Conservation (phyloP, 2,797 vertebrate species). For the Yasuhikotakia modesta region DNA sequence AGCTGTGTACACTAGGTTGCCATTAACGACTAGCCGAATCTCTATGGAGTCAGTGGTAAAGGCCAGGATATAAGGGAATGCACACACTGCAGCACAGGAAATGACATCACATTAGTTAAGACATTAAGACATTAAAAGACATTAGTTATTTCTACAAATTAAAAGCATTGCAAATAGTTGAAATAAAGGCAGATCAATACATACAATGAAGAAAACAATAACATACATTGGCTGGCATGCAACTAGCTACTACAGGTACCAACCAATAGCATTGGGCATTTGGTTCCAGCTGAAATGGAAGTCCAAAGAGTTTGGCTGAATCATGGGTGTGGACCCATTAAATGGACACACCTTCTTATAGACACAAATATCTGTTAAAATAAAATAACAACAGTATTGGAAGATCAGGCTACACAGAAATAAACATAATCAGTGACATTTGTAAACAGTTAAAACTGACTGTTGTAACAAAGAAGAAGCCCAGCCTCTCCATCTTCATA, state of each 20-base stretch:
- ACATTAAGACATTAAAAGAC: no score
- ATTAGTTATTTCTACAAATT: constrained; percentile 21
- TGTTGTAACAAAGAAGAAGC: constrained; percentile 94
- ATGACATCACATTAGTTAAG: not conserved
- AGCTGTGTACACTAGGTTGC: constrained; percentile 97
- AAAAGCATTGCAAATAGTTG: not conserved
- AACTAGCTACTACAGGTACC: constrained; percentile 27
- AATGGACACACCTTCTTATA: constrained; percentile 96
- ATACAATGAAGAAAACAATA: not conserved
- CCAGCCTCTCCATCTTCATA: constrained; percentile 98
- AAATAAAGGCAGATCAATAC: no score
- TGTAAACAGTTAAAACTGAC: constrained; percentile 77
- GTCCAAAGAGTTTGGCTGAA: constrained; percentile 92
- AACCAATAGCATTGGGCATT: constrained; percentile 94
- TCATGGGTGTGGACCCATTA: constrained; percentile 90
- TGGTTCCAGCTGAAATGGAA: constrained; percentile 99
- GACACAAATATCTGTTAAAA: constrained; percentile 85
- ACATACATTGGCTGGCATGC: not conserved
- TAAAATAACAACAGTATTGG: constrained; percentile 30
- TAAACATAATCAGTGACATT: not conserved
- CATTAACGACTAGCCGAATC: constrained; percentile 96
- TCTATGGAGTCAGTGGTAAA: constrained; percentile 98
- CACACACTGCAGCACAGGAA: constrained; percentile 84
- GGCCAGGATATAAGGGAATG: constrained; percentile 96
- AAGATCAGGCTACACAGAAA: constrained; percentile 23